A percentile compares a stretch with the other conserved stretches of the same genome.
These are phyloP conservation scores for Porphyrio hochstetteri DNA, from an alignment of 2,113 vertebrate species.

Conservation along the genomic window DNA sequence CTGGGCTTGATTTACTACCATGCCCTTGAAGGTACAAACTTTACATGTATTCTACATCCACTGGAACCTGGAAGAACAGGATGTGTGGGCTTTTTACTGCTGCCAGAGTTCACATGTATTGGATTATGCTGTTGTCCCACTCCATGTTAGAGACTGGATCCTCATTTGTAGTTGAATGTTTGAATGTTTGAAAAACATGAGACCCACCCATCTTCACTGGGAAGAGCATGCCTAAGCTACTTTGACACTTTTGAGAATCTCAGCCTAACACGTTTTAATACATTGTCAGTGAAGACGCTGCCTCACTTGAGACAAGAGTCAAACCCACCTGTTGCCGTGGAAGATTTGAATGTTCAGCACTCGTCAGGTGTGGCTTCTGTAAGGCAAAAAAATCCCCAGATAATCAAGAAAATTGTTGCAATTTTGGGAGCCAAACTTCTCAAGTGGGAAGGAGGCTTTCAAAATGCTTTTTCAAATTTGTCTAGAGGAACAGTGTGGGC, in stretches of 20 bases:
- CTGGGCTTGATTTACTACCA: constrained; percentile 10
- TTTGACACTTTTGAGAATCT: background rate
- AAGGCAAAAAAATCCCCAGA: background rate
- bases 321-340: background rate
- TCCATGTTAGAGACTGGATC: background rate
- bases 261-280: background rate
- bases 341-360: background rate
- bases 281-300: background rate
- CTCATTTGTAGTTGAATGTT: background rate
- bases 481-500: background rate
- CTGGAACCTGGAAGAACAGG: background rate
- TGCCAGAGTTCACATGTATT: background rate
- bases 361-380: background rate
- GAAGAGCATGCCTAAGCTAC: background rate
- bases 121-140: rapidly evolving
- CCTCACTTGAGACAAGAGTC: background rate
- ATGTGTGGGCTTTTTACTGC: background rate
- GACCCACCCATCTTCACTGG: background rate
- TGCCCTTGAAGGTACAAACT: background rate
- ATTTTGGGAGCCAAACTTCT: background rate
- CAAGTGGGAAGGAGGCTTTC: background rate
- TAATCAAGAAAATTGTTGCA: background rate
- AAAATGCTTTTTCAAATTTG: background rate
- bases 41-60: background rate
- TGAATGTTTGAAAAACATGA: background rate